Evolutionary conservation across 2,888 invertebrate genomes (phyloP).

Genomic region (Cephus rjabovi): DNA sequence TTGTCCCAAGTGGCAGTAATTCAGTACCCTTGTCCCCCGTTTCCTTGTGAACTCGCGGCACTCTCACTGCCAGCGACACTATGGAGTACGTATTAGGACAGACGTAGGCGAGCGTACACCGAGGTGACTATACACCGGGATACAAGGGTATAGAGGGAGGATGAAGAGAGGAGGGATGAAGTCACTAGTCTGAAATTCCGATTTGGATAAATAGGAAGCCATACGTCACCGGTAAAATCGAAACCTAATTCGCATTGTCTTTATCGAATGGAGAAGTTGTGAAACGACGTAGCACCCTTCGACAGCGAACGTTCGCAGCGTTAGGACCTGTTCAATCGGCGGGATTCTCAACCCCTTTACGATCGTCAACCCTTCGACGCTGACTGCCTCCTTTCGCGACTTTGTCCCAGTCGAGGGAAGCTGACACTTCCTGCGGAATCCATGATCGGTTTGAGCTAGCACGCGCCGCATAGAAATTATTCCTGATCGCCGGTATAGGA

Average conservation of each 20-base stretch:
- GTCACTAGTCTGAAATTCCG: slow-evolving; percentile 33
- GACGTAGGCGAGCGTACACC: neutral
- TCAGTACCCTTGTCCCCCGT: slow-evolving; percentile 58
- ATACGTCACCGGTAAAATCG: slow-evolving; percentile 46
- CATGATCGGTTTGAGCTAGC: neutral
- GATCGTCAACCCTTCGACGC: neutral
- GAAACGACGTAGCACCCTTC: neutral
- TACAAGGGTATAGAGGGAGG: neutral
- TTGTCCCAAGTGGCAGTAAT: slow-evolving; percentile 60
- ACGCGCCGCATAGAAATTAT: neutral
- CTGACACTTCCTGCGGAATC: neutral
- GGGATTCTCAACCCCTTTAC: neutral
- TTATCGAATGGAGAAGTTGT: neutral
- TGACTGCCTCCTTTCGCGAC: neutral
- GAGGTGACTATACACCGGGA: neutral
- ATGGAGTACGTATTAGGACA: neutral
- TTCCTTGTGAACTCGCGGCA: slow-evolving; percentile 37
- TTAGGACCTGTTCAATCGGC: neutral
- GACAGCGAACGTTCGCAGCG: neutral
- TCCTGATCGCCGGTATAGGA: neutral
- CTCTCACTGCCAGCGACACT: slow-evolving; percentile 23
- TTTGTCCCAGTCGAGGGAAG: neutral
- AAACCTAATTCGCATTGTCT: slow-evolving; percentile 33
- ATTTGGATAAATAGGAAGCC: slow-evolving; percentile 53
- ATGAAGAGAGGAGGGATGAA: neutral